phyloP scores from a whole-genome alignment of 2,888 invertebrate species.

The Nycteola revayana region DNA sequence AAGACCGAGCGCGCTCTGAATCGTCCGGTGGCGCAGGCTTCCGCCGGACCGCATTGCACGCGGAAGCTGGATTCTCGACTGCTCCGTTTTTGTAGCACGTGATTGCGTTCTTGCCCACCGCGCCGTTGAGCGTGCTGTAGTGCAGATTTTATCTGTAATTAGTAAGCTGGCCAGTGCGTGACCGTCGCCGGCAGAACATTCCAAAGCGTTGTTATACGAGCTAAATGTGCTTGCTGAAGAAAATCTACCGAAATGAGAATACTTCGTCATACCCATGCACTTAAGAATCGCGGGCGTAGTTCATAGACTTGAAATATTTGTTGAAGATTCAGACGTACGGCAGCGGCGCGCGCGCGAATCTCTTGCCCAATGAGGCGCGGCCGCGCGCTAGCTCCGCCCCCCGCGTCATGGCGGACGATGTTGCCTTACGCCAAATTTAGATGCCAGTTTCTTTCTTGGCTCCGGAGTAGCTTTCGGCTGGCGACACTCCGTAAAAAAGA shows the following conservation, averaged over 20 bases:
- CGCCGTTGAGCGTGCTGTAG: conserved; percentile 53
- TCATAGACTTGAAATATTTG: conserved; percentile 27
- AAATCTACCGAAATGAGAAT: conserved; percentile 10
- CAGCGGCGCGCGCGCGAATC: conserved; percentile 53
- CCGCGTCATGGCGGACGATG: conserved; percentile 71
- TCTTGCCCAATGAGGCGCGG: conserved; percentile 66
- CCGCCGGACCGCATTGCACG: conserved; percentile 39
- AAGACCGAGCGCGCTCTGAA: conserved; percentile 28
- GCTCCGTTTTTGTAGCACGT: conserved; percentile 27
- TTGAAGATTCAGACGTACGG: conserved; percentile 49
- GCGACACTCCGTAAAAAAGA: conserved; percentile 29
- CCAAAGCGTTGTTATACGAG: conserved; percentile 26
- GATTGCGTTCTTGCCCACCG: conserved; percentile 50
- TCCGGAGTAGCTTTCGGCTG: conserved; percentile 34
- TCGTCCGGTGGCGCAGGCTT: conserved; percentile 36
- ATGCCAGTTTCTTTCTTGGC: conserved; percentile 51
- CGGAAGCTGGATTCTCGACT: conserved; percentile 41
- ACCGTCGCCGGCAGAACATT: conserved; percentile 41
- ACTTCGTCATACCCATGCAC: conserved; percentile 11
- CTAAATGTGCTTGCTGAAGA: conserved; percentile 12
- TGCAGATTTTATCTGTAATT: conserved; percentile 65
- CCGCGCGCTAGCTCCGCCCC: conserved; percentile 59
- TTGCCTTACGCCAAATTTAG: conserved; percentile 74
- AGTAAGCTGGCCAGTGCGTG: conserved; percentile 51
- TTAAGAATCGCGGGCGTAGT: conserved; percentile 21